Conservation (phyloP, 2,113 vertebrate species). For the Fulmarus glacialis region DNA sequence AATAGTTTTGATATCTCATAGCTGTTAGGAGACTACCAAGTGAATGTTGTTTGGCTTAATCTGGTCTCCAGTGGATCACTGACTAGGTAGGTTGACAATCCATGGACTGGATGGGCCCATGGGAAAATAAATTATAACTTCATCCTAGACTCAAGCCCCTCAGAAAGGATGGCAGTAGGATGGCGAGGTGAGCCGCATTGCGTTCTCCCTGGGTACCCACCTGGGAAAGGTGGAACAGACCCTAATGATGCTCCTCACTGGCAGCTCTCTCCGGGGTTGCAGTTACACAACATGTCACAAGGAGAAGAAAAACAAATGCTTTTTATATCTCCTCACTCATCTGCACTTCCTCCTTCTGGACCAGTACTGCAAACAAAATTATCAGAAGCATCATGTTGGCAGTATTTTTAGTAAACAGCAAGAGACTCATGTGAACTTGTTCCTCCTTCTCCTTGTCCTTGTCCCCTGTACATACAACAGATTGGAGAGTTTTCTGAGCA, state of each 20-base stretch:
- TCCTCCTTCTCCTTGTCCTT: slow-evolving; percentile 3
- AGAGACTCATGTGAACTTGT: slow-evolving; percentile 19
- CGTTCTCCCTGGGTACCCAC: neutral
- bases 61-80: neutral
- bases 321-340: slow-evolving; percentile 40
- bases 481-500: neutral
- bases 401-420: slow-evolving; percentile 49
- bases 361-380: slow-evolving; percentile 33
- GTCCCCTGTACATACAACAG: neutral
- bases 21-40: neutral
- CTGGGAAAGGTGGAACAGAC: neutral
- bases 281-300: neutral
- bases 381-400: slow-evolving; percentile 19
- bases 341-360: slow-evolving; percentile 44
- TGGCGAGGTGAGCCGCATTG: neutral
- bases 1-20: neutral
- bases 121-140: neutral
- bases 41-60: neutral
- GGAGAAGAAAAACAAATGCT: slow-evolving; percentile 10
- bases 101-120: neutral
- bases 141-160: neutral
- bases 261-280: neutral
- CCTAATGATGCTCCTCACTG: neutral
- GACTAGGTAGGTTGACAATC: neutral
- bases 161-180: neutral